Evolutionary conservation across 2,888 invertebrate species (phyloP).

Genomic region (Litoditis marina): DNA sequence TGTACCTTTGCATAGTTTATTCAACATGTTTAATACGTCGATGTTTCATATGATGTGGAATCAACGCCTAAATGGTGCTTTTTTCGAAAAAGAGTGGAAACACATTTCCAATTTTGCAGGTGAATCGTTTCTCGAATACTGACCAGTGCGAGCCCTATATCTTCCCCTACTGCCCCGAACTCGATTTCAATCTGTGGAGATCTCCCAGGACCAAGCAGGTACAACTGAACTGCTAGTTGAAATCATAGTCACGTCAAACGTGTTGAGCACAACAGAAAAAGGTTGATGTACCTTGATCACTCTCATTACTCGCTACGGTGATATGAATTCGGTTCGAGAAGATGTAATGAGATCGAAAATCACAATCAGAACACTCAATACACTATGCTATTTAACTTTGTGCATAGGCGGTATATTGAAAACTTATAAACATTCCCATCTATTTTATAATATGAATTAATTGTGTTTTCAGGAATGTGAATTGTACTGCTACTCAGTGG

Average conservation of each 20-base stretch:
- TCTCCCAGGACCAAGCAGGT: constrained; percentile 60
- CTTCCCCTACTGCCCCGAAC: constrained; percentile 61
- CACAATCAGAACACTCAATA: too few species aligned
- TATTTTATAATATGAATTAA: neutral
- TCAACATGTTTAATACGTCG: too few species aligned
- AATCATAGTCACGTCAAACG: neutral
- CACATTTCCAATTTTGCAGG: constrained; percentile 29
- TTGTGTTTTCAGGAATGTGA: constrained; percentile 60
- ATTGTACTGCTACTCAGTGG: constrained; percentile 59
- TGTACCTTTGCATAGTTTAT: too few species aligned
- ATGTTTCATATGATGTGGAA: too few species aligned
- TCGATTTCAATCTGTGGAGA: constrained; percentile 61
- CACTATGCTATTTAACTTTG: too few species aligned
- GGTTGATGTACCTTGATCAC: neutral
- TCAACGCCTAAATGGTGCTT: too few species aligned
- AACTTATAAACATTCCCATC: neutral
- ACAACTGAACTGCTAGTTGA: too few species aligned
- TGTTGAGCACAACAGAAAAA: neutral
- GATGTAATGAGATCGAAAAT: too few species aligned
- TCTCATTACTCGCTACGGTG: neutral
- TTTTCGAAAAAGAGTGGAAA: neutral
- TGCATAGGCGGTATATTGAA: too few species aligned
- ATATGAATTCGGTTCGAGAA: too few species aligned
- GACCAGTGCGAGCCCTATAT: constrained; percentile 61
- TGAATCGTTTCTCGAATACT: constrained; percentile 61